Base-by-base conservation (phyloP, 2,113 vertebrate genomes). In the Dascyllus trimaculatus region DNA sequence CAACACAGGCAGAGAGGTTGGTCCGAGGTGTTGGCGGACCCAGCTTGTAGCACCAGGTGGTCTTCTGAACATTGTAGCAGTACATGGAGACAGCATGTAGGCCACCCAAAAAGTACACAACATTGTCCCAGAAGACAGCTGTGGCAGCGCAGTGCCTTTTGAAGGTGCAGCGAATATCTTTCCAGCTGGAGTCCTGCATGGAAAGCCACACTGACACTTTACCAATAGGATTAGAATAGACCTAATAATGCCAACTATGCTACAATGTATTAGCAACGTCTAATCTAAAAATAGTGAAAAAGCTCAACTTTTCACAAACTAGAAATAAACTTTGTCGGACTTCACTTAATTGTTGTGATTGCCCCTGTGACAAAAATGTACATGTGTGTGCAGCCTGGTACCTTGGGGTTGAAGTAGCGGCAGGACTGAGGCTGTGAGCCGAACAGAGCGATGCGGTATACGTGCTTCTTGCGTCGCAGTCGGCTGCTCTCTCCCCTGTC, bases 31-130 rank as follows among this genome's bases (percentile, higher is more conserved):
- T 98, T 17, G 97, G 97, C 48, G 97, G 98, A 19, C 97, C 98
- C 86, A 99, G 95, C 92, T 98, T 99, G 88, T 97, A 99, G 91
- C 99, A 99, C 97, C 98, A 99, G 94, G 97, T 98, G 91, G 99
- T 97, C 91, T 99, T 99, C 80, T 97, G 96, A 60, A 99, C 97
- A 58, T 99, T 99, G 91, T 99, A 99, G 91, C 98, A 99, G 92
- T 99, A 97, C 98, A 99, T 99, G 68, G 97, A 97, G 88, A 99
- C 98, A 72, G 99, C 96, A 94, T 98, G 98, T 29, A 97, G 99
- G 83, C 98, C 98, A 61, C 98, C 98, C 89, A 99, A 95, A 92
- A 99, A 98, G 94, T 99, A 99, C 56, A 99, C 97, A 72, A 99
- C 97, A 15, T 99, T 99, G 95, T 99, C 97, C 97, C 98, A 99